A percentile compares a stretch with the other conserved stretches of the same genome.
phyloP scores from a whole-genome alignment of 2,888 invertebrate genomes.

The Cantharis nigra region DNA sequence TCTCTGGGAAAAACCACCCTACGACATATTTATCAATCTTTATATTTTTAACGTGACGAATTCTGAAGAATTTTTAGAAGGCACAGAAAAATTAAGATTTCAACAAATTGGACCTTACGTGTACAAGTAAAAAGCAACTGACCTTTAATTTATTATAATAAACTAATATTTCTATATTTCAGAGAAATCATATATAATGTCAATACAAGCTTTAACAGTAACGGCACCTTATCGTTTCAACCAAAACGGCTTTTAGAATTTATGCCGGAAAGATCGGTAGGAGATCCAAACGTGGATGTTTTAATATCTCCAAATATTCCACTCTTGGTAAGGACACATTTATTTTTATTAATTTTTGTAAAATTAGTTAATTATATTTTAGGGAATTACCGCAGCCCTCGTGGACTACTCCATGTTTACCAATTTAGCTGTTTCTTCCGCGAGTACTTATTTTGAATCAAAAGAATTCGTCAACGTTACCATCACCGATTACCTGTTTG shows the following conservation, averaged over 20 bases:
- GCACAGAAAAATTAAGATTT: constrained; percentile 68
- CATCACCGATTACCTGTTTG: constrained; percentile 78
- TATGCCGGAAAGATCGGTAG: constrained; percentile 67
- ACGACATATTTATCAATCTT: constrained; percentile 67
- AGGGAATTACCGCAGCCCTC: constrained; percentile 65
- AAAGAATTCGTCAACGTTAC: constrained; percentile 67
- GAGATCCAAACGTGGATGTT: constrained; percentile 63
- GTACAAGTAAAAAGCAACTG: constrained; percentile 68
- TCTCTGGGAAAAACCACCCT: constrained; percentile 69
- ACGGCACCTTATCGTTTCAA: constrained; percentile 68
- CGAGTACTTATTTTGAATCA: constrained; percentile 62
- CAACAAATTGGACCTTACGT: constrained; percentile 80
- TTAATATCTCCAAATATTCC: constrained; percentile 74
- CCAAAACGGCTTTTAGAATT: constrained; percentile 66
- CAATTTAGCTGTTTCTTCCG: constrained; percentile 64
- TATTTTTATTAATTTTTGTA: neutral
- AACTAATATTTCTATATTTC: constrained; percentile 37
- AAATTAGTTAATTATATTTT: constrained; percentile 12
- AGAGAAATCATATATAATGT: constrained; percentile 72
- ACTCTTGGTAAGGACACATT: constrained; percentile 63
- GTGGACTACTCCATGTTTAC: constrained; percentile 60
- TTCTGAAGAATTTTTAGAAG: constrained; percentile 66
- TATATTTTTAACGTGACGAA: constrained; percentile 86
- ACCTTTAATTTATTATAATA: neutral
- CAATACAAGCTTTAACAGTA: constrained; percentile 67